These are phyloP conservation scores for Anguilla obscura DNA, from an alignment of 2,797 vertebrate genomes.

Conservation along the genomic window DNA sequence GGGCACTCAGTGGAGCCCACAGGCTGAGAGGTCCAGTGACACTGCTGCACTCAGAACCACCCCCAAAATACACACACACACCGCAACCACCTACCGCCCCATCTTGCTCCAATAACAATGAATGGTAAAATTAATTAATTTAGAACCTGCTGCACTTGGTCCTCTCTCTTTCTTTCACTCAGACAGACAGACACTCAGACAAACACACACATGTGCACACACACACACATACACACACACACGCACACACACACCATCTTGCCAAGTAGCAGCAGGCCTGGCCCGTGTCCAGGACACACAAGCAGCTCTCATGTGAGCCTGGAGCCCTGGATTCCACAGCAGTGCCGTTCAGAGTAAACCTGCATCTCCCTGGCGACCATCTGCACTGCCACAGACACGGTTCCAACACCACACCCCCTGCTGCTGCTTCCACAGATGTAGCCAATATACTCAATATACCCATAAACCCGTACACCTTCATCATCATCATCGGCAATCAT, in stretches of 20 bases:
- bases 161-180: background rate
- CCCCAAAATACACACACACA: background rate
- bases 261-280: slow-evolving; percentile 2
- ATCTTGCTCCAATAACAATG: background rate
- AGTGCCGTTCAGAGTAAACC: background rate
- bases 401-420: background rate
- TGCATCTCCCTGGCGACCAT: background rate
- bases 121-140: background rate
- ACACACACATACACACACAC: background rate
- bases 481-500: background rate
- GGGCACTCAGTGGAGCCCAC: background rate
- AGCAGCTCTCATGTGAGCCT: background rate
- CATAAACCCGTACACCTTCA: background rate
- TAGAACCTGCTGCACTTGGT: background rate
- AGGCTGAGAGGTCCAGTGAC: background rate
- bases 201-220: background rate
- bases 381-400: background rate
- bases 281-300: slow-evolving; percentile 12
- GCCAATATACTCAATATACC: background rate
- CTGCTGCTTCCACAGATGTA: background rate
- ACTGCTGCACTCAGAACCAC: background rate
- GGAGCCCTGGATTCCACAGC: background rate
- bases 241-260: background rate
- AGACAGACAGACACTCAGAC: background rate
- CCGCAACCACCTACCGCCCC: background rate